phyloP scores from a whole-genome alignment of 2,113 vertebrate genomes.

The Aldabrachelys gigantea region DNA sequence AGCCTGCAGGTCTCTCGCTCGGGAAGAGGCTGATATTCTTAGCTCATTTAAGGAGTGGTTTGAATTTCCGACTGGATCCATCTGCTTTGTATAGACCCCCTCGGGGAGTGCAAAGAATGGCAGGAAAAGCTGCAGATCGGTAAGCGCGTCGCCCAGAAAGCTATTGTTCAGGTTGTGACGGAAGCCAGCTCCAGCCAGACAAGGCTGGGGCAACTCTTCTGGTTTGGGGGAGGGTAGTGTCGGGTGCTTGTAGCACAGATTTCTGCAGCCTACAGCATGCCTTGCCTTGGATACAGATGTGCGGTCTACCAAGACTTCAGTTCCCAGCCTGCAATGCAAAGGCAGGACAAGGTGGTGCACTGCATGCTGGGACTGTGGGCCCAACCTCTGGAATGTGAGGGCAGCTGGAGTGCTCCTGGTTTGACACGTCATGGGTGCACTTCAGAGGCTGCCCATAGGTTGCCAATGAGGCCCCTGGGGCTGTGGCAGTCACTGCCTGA shows the following conservation, averaged over 20 bases:
- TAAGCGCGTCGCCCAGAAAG: fast-evolving
- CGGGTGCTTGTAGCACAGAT: not conserved
- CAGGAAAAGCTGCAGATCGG: not conserved
- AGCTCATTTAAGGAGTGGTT: not conserved
- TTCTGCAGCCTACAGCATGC: not conserved
- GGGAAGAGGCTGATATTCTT: not conserved
- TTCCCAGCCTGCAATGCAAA: not conserved
- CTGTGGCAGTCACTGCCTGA: not conserved
- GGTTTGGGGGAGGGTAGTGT: not conserved
- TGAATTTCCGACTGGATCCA: slow-evolving; percentile 33
- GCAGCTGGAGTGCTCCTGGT: not conserved
- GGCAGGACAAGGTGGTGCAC: not conserved
- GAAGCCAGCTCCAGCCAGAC: not conserved
- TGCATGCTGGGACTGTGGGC: fast-evolving
- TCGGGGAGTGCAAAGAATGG: slow-evolving; percentile 35
- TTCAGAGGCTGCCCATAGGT: not conserved
- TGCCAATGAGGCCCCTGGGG: not conserved
- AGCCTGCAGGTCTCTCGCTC: fast-evolving
- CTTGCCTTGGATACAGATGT: not conserved
- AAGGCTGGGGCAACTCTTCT: not conserved
- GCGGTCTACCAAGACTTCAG: not conserved
- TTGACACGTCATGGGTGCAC: not conserved
- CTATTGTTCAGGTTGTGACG: not conserved
- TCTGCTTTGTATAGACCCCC: slow-evolving; percentile 47
- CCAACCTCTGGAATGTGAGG: not conserved